Base-by-base conservation (phyloP, 2,888 invertebrate genomes). In the Cheilosia urbana region DNA sequence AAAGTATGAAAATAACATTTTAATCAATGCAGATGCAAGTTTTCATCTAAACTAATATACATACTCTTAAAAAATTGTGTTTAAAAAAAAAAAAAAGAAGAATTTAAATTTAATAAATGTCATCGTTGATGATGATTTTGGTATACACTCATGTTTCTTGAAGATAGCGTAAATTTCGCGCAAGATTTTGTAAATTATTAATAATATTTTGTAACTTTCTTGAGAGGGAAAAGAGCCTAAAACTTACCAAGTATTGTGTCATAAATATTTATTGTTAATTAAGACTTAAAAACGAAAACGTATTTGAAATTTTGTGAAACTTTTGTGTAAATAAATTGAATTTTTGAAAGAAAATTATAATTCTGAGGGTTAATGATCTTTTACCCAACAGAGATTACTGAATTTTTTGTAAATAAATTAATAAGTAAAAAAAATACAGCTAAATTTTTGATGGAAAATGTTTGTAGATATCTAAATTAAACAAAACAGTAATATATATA, bases 311-410 rank as follows among this genome's bases (percentile, higher is more conserved):
- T 65, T 79, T 77, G 63, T 57, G 45, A 77, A 77, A 71, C 24
- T 78, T 81, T 76, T 84, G 69, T 80, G 84, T 83, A 79, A 68
- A 79, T 69, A 63, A 73, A 68, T 53, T 73, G 42, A 57, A 53
- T 42, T 71, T 71, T 73, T 77, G 53, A 42, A 47, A 58, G 11
- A 58, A 11, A 21, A 11, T 5, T 5, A 68, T 45, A 62, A 19
- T 42, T 53, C 49, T 47, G 24, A 19, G 24, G 49, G 55, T 11
- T 49, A 42, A 42, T 34, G 9, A 19, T 9, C 19, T 40, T 17
- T 27, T 47, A 11, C 30, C 27, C 21, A 21, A 11, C 53, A 5
- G 58, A 42, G 42, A 45, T n/a, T 30, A 42, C 13, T 51, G 6
- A 65, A 37, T 60, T 80, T 80, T 84, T 84, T 84, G 80, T 84